phyloP scores from a whole-genome alignment of 1,140 invertebrate genomes.

The Drosophila ambigua region DNA sequence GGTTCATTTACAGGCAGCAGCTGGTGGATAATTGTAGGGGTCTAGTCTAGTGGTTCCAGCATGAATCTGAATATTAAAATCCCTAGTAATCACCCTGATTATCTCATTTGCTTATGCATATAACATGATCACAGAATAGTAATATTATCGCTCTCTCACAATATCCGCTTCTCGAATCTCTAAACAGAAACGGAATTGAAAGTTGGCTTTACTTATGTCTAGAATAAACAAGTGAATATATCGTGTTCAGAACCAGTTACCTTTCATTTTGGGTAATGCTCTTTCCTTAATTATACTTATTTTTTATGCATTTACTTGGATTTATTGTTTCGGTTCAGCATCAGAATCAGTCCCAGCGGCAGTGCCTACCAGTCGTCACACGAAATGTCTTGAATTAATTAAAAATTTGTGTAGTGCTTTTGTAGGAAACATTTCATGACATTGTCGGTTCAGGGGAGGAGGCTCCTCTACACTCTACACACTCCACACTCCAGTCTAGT shows the following conservation, averaged over 20 bases:
- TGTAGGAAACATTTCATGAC: slow-evolving; percentile 27
- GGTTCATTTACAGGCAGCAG: too few relatives aligned
- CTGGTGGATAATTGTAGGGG: slow-evolving; percentile 60
- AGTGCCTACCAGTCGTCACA: slow-evolving; percentile 40
- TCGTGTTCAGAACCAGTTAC: slow-evolving; percentile 65
- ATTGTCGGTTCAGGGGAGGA: slow-evolving; percentile 6
- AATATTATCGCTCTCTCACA: slow-evolving; percentile 29
- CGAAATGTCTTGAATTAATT: slow-evolving; percentile 66
- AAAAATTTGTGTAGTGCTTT: slow-evolving; percentile 10
- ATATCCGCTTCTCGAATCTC: slow-evolving; percentile 54
- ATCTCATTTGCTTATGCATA: slow-evolving; percentile 44
- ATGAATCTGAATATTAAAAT: slow-evolving; percentile 70
- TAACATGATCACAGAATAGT: slow-evolving; percentile 32
- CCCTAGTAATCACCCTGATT: slow-evolving; percentile 45
- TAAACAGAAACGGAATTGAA: slow-evolving; percentile 35
- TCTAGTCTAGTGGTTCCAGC: slow-evolving; percentile 19
- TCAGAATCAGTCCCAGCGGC: too few relatives aligned
- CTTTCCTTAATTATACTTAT: slow-evolving; percentile 39
- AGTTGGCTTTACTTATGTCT: slow-evolving; percentile 8
- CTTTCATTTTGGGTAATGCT: slow-evolving; percentile 67
- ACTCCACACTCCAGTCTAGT: slow-evolving; percentile 11
- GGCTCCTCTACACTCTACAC: slow-evolving; percentile 15
- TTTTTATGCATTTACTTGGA: slow-evolving; percentile 60
- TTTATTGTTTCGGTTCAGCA: slow-evolving; percentile 61
- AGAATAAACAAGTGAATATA: not conserved